phyloP scores from a whole-genome alignment of 2,113 vertebrate genomes.

The Mohoua ochrocephala region DNA sequence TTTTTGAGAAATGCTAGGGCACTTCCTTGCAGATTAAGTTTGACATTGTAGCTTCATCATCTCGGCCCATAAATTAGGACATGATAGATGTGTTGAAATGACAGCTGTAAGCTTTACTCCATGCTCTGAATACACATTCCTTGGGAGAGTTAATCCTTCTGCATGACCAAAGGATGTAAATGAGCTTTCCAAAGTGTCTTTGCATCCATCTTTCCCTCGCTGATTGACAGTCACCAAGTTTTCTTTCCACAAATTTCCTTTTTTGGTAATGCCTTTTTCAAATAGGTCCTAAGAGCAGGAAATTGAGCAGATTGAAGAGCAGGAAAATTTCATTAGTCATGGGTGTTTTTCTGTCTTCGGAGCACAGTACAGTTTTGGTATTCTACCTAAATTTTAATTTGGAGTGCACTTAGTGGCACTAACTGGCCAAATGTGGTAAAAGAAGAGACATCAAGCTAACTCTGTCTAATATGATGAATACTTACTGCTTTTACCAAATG shows the following conservation, averaged over 20 bases:
- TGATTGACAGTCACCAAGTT: neutral
- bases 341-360: neutral
- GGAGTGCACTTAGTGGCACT: neutral
- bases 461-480: neutral
- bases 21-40: neutral
- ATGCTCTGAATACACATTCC: neutral
- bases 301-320: too few species aligned
- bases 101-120: neutral
- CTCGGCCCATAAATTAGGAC: neutral
- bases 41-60: neutral
- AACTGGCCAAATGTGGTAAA: neutral
- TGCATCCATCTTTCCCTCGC: neutral
- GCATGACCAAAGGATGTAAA: neutral
- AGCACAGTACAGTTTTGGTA: neutral
- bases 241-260: neutral
- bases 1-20: neutral
- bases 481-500: neutral
- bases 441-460: neutral
- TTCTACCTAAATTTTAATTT: neutral
- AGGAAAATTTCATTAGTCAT: neutral
- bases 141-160: neutral
- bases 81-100: neutral
- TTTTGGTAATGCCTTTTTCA: neutral
- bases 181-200: neutral
- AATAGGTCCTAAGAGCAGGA: too few species aligned